Conservation (phyloP, 2,888 invertebrate species). For the Coleophora deauratella region DNA sequence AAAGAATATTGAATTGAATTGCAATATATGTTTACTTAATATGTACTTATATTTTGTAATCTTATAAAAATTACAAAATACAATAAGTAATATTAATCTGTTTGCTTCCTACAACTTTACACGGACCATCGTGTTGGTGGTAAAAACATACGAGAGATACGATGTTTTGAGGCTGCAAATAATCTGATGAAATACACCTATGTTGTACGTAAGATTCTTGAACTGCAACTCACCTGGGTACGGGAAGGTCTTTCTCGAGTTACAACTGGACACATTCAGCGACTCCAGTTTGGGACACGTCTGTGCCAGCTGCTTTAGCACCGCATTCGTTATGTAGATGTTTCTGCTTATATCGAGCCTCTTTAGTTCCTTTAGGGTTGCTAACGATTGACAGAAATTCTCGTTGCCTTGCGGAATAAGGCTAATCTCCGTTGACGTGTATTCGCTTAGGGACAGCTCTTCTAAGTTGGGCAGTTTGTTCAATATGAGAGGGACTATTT, state of each 20-base stretch:
- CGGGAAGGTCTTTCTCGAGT: constrained; percentile 33
- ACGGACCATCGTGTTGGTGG: too few relatives aligned
- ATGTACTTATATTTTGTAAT: too few relatives aligned
- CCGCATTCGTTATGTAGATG: constrained; percentile 62
- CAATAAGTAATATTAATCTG: too few relatives aligned
- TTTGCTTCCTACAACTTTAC: too few relatives aligned
- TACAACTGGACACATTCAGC: constrained; percentile 63
- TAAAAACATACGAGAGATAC: too few relatives aligned
- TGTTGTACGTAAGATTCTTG: too few relatives aligned
- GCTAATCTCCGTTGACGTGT: constrained; percentile 33
- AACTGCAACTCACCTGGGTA: constrained; percentile 33
- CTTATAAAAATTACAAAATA: too few relatives aligned
- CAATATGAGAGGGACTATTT: constrained; percentile 48
- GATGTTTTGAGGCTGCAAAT: too few relatives aligned
- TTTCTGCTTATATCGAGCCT: constrained; percentile 58
- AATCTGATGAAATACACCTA: too few relatives aligned
- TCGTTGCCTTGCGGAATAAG: constrained; percentile 33
- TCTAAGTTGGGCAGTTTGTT: constrained; percentile 44
- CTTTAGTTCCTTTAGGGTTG: constrained; percentile 54
- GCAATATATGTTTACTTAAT: too few relatives aligned
- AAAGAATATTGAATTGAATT: too few relatives aligned
- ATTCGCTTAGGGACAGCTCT: constrained; percentile 55
- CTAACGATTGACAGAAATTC: constrained; percentile 46
- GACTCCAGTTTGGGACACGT: constrained; percentile 55
- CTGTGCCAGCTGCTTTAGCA: constrained; percentile 63